These are phyloP conservation scores for Dichetophora obliterata DNA, from an alignment of 2,888 invertebrate genomes.

Conservation along the genomic window DNA sequence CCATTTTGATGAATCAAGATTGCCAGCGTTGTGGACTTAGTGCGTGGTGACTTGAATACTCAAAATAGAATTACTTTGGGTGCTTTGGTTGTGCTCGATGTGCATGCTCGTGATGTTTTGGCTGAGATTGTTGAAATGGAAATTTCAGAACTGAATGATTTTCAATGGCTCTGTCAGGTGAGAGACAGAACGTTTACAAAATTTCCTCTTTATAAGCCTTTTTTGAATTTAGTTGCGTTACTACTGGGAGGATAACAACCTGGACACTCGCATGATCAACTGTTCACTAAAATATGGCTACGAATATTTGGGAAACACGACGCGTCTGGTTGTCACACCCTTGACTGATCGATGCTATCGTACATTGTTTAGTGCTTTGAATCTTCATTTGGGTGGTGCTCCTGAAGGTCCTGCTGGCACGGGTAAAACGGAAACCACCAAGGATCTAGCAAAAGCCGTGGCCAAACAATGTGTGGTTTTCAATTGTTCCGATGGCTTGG, in stretches of 20 bases:
- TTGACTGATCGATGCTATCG: slow-evolving; percentile 93
- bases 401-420: slow-evolving; percentile 88
- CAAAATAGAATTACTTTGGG: slow-evolving; percentile 92
- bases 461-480: slow-evolving; percentile 97
- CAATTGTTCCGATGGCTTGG: slow-evolving; percentile 95
- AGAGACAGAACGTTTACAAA: neutral
- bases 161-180: slow-evolving; percentile 87
- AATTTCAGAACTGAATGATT: slow-evolving; percentile 82
- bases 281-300: slow-evolving; percentile 90
- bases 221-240: slow-evolving; percentile 76
- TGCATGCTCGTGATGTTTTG: slow-evolving; percentile 92
- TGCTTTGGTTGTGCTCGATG: slow-evolving; percentile 91
- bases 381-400: slow-evolving; percentile 88
- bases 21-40: slow-evolving; percentile 84
- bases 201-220: too few relatives aligned
- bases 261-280: slow-evolving; percentile 90
- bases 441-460: slow-evolving; percentile 95
- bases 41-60: slow-evolving; percentile 85
- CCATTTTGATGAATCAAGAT: slow-evolving; percentile 68
- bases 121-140: slow-evolving; percentile 76
- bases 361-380: slow-evolving; percentile 91
- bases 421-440: slow-evolving; percentile 94
- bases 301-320: slow-evolving; percentile 93
- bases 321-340: slow-evolving; percentile 91
- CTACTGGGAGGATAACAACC: slow-evolving; percentile 78